Base-by-base conservation (phyloP, 2,888 invertebrate genomes). In the Noctua comes region DNA sequence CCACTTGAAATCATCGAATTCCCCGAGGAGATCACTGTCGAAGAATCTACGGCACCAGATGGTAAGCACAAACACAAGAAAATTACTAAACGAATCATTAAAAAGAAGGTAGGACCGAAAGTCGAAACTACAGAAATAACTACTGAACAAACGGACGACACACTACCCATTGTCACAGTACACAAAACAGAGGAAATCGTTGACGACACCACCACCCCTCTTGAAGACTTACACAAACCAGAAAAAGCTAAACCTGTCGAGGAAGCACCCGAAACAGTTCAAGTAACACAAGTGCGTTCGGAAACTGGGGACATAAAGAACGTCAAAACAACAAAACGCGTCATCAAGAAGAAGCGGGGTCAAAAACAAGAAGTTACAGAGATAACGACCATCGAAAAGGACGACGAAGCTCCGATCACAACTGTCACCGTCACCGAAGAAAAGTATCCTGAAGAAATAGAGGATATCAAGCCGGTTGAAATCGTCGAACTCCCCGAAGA, bases 111-210 rank as follows among this genome's bases (percentile, higher is more conserved):
- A 40, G 83, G 84, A 70, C 82, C 94, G 91, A 86, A 92, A 11
- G 43, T 85, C 4, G 86, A 82, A 62, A 85, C 82, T 0, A 86
- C 86, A 48, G 51, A 80, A 83, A 78, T 80, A 0, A 68, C 83
- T 27, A 75, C 84, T 24, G 83, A 87, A 76, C 78, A 87, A n/a
- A 69, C 66, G 46, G 86, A 80, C 91, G 82, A 84, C 0, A 36
- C 65, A 68, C 64, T 62, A 77, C 86, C 86, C 1, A 91, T 91
- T 40, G 88, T 92, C 8, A 79, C 85, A 4, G 86, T 90, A 76
- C 89, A 92, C 84, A 92, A 93, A 73, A 83, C 83, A 57, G 94
- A 94, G 66, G 88, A 94, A 86, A 82, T 93, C 75, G 80, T 88
- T 88, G 88, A 91, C n/a, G 91, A 92, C 62, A 87, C 88, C 16